A percentile compares a stretch with the other conserved stretches of the same genome.
phyloP scores from a whole-genome alignment of 37 sponge, comb jelly and placozoan genomes.

The Cladorhizidae sp. region DNA sequence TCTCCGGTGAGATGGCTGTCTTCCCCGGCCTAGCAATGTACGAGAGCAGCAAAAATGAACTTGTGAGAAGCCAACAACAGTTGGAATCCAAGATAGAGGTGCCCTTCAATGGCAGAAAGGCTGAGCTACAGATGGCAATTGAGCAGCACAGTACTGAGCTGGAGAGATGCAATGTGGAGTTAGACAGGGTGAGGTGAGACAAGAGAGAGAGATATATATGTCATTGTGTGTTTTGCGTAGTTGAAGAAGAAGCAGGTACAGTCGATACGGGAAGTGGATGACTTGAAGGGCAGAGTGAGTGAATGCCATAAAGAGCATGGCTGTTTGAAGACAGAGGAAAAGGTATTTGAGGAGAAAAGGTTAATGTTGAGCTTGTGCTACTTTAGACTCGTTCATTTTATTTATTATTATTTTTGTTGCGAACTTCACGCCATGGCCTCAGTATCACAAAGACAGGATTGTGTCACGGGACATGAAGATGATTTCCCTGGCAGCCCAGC shows the following conservation, averaged over 20 bases:
- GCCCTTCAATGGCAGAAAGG: slow-evolving; percentile 29
- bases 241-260: slow-evolving; percentile 25
- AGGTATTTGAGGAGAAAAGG: slow-evolving; percentile 8
- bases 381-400: not conserved
- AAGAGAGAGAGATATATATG: not conserved
- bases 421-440: not conserved
- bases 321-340: slow-evolving; percentile 23
- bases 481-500: slow-evolving; percentile 19
- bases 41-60: slow-evolving; percentile 63
- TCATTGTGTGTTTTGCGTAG: slow-evolving; percentile 20
- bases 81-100: slow-evolving; percentile 40
- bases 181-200: slow-evolving; percentile 32
- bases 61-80: slow-evolving; percentile 42
- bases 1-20: not conserved
- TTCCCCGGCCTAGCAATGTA: slow-evolving; percentile 42
- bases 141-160: slow-evolving; percentile 44
- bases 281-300: slow-evolving; percentile 12
- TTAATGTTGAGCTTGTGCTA: not conserved
- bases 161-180: slow-evolving; percentile 28
- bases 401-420: not conserved
- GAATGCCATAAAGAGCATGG: slow-evolving; percentile 39
- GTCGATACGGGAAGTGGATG: slow-evolving; percentile 1
- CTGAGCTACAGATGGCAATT: slow-evolving; percentile 36
- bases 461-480: slow-evolving; percentile 26
- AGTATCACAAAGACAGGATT: slow-evolving; percentile 47